These are phyloP conservation scores for Sialia sialis DNA, from an alignment of 2,113 vertebrate species.

Conservation along the genomic window DNA sequence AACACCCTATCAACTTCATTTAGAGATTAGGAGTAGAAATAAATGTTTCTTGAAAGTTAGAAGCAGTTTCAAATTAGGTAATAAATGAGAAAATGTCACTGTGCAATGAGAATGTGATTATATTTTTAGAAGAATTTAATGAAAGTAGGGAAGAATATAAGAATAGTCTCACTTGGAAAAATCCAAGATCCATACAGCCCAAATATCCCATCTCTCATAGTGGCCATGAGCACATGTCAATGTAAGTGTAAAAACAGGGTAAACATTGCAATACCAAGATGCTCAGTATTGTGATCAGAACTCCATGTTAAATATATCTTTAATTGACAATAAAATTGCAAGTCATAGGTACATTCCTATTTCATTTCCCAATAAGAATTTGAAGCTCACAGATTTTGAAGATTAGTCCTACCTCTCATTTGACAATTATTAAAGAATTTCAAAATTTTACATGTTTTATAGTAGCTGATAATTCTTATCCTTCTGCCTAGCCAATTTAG, in stretches of 20 bases:
- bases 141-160: neutral
- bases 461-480: neutral
- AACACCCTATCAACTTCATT: neutral
- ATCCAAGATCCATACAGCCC: neutral
- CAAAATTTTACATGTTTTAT: neutral
- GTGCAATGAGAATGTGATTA: neutral
- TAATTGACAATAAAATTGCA: neutral
- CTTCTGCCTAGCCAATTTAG: neutral
- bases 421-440: neutral
- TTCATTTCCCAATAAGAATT: neutral
- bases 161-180: neutral
- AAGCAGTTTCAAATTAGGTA: slow-evolving; percentile 17
- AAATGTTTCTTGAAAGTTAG: slow-evolving; percentile 17
- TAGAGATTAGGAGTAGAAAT: neutral
- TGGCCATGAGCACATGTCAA: neutral
- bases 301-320: neutral
- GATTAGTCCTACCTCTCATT: neutral
- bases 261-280: neutral
- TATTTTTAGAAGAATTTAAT: slow-evolving; percentile 17
- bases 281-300: neutral
- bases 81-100: slow-evolving; percentile 20
- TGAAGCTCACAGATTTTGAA: neutral
- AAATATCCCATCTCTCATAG: neutral
- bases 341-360: neutral
- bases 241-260: neutral